phyloP scores from a whole-genome alignment of 1,140 invertebrate genomes.

The Euura saliciscinereae region DNA sequence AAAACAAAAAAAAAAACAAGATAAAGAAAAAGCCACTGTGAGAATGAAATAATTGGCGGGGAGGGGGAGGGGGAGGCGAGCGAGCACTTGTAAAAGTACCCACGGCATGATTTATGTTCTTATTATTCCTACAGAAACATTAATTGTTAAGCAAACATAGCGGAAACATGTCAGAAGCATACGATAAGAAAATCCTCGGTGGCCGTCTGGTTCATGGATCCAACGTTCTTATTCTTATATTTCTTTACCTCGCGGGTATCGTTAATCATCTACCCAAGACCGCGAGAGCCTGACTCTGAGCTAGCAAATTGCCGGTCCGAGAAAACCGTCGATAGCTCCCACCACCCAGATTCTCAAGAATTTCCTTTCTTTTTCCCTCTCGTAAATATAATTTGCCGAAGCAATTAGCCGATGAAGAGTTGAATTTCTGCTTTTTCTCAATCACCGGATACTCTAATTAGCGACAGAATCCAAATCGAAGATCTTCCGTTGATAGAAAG shows the following conservation, averaged over 20 bases:
- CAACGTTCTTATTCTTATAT: slow-evolving; percentile 30
- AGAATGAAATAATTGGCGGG: slow-evolving; percentile 5
- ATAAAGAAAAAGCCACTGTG: not conserved
- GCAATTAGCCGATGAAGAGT: slow-evolving; percentile 20
- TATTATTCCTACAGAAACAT: slow-evolving; percentile 45
- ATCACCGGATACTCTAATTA: too few relatives aligned
- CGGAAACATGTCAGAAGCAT: slow-evolving; percentile 51
- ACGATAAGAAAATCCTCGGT: slow-evolving; percentile 31
- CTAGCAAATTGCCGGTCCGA: slow-evolving; percentile 42
- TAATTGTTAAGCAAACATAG: slow-evolving; percentile 52
- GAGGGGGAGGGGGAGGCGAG: not conserved
- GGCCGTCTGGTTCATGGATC: not conserved
- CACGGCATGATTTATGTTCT: slow-evolving; percentile 47
- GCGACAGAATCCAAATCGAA: too few relatives aligned
- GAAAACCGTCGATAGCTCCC: slow-evolving; percentile 32
- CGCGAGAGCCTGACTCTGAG: slow-evolving; percentile 11
- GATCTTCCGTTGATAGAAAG: too few relatives aligned
- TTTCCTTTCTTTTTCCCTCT: not conserved
- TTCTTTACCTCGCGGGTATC: slow-evolving; percentile 41
- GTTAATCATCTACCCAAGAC: slow-evolving; percentile 50
- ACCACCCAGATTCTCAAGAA: not conserved
- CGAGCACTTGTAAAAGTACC: not conserved
- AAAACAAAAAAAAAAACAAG: too few relatives aligned
- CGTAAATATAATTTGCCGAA: not conserved
- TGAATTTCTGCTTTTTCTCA: too few relatives aligned